A percentile compares a stretch with the other conserved stretches of the same genome.
Evolutionary conservation across 2,888 invertebrate genomes (phyloP).

Genomic region (Magallana nippona): DNA sequence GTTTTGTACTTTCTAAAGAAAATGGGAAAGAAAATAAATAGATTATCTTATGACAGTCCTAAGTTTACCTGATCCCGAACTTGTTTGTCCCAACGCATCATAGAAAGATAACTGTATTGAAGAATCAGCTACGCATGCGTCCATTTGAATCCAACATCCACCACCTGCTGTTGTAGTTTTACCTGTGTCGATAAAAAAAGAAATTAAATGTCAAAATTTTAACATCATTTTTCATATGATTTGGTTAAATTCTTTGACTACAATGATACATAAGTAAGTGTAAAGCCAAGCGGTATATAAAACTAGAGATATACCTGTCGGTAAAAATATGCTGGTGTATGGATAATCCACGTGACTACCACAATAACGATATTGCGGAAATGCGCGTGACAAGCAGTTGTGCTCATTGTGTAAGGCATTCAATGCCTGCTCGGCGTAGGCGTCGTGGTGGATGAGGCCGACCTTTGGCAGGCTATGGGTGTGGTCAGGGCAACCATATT

Average conservation of each 20-base stretch:
- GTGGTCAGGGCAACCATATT: slow-evolving; percentile 61
- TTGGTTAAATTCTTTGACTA: no score
- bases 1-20: no score
- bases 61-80: slow-evolving; percentile 51
- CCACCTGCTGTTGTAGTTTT: slow-evolving; percentile 56
- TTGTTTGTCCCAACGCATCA: slow-evolving; percentile 62
- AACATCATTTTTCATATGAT: no score
- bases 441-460: slow-evolving; percentile 51
- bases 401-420: slow-evolving; percentile 53
- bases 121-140: slow-evolving; percentile 56
- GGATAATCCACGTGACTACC: slow-evolving; percentile 56
- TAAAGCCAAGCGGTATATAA: no score
- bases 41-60: no score
- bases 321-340: slow-evolving; percentile 60
- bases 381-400: slow-evolving; percentile 58
- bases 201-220: no score
- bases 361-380: slow-evolving; percentile 59
- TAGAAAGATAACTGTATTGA: slow-evolving; percentile 55
- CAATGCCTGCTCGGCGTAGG: slow-evolving; percentile 54
- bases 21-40: no score
- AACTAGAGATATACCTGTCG: slow-evolving; percentile 59
- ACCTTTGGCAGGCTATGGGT: slow-evolving; percentile 36
- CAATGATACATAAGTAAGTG: no score
- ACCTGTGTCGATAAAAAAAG: slow-evolving; percentile 49
- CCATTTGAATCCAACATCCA: slow-evolving; percentile 67